phyloP scores from a whole-genome alignment of 2,888 invertebrate genomes.

The Noctua janthina region DNA sequence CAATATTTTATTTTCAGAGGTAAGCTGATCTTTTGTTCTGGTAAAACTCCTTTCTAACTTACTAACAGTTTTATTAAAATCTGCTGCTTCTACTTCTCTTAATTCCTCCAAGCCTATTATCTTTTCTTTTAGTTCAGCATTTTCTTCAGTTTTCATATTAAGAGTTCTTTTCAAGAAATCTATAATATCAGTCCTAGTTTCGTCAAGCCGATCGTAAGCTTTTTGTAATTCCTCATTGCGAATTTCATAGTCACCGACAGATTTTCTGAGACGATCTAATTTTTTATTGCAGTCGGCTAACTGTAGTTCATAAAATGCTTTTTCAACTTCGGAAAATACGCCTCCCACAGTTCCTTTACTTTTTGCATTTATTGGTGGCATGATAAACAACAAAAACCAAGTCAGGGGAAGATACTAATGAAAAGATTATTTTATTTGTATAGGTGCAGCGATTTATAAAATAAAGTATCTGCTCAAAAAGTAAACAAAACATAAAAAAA shows the following conservation, averaged over 20 bases:
- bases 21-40: constrained; percentile 95
- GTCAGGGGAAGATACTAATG: background rate
- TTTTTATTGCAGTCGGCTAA: constrained; percentile 95
- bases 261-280: constrained; percentile 92
- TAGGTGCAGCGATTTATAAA: background rate
- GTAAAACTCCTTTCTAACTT: constrained; percentile 93
- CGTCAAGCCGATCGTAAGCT: constrained; percentile 92
- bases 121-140: constrained; percentile 92
- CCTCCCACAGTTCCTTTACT: constrained; percentile 49
- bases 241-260: constrained; percentile 92
- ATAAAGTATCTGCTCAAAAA: background rate
- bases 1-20: constrained; percentile 95
- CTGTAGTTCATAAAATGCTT: constrained; percentile 94
- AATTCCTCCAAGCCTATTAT: constrained; percentile 93
- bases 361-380: constrained; percentile 83
- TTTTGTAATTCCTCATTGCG: constrained; percentile 92
- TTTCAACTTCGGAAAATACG: constrained; percentile 92
- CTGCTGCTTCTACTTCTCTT: constrained; percentile 92
- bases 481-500: background rate
- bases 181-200: constrained; percentile 96
- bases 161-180: constrained; percentile 94
- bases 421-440: background rate
- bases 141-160: constrained; percentile 92
- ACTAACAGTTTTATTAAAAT: constrained; percentile 91
- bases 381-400: constrained; percentile 55